These are phyloP conservation scores for Mergus octosetaceus DNA, from an alignment of 2,797 vertebrate species.

Conservation along the genomic window DNA sequence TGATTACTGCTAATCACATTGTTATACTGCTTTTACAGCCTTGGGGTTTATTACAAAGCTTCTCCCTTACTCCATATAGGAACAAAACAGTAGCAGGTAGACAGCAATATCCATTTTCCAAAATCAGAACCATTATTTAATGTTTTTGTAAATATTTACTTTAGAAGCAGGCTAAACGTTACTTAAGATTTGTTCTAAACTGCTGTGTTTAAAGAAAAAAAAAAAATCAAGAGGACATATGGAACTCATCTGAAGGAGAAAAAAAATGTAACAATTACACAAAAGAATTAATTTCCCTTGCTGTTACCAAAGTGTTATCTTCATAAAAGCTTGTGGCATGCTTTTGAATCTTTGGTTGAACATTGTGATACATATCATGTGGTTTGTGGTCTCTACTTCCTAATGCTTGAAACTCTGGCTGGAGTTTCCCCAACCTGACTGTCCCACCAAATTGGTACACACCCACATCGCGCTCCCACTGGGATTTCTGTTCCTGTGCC, in stretches of 20 bases:
- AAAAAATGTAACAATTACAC: conserved; percentile 48
- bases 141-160: conserved; percentile 73
- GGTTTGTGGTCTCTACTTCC: conserved; percentile 59
- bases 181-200: conserved; percentile 62
- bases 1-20: conserved; percentile 49
- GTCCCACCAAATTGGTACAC: conserved; percentile 5
- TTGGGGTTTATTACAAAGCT: neutral
- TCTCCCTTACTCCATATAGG: conserved; percentile 2
- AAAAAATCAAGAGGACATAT: conserved; percentile 64
- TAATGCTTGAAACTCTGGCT: conserved; percentile 24
- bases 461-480: neutral
- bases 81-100: conserved; percentile 69
- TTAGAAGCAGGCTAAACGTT: conserved; percentile 65
- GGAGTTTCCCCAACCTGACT: conserved; percentile 38
- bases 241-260: conserved; percentile 67
- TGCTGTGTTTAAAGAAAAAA: conserved; percentile 63
- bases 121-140: conserved; percentile 66
- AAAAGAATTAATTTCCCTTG: conserved; percentile 69
- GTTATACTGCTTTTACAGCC: conserved; percentile 8
- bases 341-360: conserved; percentile 62
- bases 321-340: conserved; percentile 39
- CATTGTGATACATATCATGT: conserved; percentile 18
- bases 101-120: conserved; percentile 42
- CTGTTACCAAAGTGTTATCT: conserved; percentile 46
- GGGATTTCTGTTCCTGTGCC: conserved; percentile 53